Evolutionary conservation across 2,113 vertebrate genomes (phyloP), one percentile per base, ranked within the genome.

Genomic region (Theropithecus gelada): DNA sequence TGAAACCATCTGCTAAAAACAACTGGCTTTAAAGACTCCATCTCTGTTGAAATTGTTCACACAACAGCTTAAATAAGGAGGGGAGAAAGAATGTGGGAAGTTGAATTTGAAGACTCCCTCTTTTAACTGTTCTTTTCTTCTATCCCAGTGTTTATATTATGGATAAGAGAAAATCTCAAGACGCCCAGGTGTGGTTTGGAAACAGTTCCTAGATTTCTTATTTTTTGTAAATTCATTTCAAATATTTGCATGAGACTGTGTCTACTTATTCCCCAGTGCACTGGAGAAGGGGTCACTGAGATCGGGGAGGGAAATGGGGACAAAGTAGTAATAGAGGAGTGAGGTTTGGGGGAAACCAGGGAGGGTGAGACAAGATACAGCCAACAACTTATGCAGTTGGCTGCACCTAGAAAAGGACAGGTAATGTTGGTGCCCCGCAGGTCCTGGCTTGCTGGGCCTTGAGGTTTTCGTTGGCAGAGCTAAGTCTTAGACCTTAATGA

Each of bases 141-240:
- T 9, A 8, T 1, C 30, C 6, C 4, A 0, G 27, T 20, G 18
- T 10, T 13, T 9, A 16, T 10, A 0, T 35, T 48, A 25, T 3
- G 16, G 52, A 38, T 45, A 59, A 35, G 20, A 45, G 32, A 5
- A 38, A 30, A 82, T 17, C 5, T 66, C 48, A 45, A 73, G 55
- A 18, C 59, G 23, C 48, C 23, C 43, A 16, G 55, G 45, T 30
- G 13, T 25, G 32, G 11, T 22, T 50, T 64, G 38, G 8, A 94
- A 66, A 73, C 6, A 57, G 43, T 45, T 52, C 13, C 2, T 32
- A n/a, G 27, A 9, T 7, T 25, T 52, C n/a, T 61, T 66, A 35
- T 23, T 40, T 43, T 64, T 52, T 23, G 40, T n/a, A n/a, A 80
- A 7, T 0, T 40, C 43, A 14, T 73, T 57, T 32, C 6, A 9